These are phyloP conservation scores for Nezara viridula DNA, from an alignment of 2,888 invertebrate species.

Conservation along the genomic window DNA sequence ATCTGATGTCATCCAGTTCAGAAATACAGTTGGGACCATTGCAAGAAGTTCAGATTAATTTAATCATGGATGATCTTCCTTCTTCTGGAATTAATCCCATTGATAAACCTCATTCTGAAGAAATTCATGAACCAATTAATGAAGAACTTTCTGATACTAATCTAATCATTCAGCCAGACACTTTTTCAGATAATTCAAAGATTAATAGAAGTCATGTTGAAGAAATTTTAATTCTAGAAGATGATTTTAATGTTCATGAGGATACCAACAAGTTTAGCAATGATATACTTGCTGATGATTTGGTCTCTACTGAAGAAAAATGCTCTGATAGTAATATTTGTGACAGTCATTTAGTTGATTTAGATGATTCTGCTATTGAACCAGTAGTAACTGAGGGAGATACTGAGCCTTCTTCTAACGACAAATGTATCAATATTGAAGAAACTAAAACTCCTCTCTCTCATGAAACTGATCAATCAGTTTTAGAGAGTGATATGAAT, in stretches of 20 bases:
- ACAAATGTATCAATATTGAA: neutral
- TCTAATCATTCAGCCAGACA: neutral
- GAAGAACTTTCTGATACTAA: neutral
- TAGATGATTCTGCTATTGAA: neutral
- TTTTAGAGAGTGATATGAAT: constrained; percentile 29
- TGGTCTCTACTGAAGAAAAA: neutral
- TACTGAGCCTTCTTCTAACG: neutral
- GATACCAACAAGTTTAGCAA: neutral
- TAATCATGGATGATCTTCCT: neutral
- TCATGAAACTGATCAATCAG: neutral
- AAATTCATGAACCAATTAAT: neutral
- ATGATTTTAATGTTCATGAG: neutral
- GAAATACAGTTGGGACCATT: neutral
- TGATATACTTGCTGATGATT: neutral
- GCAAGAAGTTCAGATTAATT: neutral
- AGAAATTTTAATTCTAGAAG: neutral
- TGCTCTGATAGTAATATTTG: neutral
- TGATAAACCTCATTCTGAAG: neutral
- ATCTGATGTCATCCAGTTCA: neutral
- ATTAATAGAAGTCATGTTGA: neutral
- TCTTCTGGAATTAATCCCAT: neutral
- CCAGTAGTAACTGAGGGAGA: neutral
- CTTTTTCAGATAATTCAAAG: neutral
- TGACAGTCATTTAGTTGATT: neutral
- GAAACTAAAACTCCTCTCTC: neutral